Evolutionary conservation across 2,113 vertebrate species (phyloP).

Genomic region (Ailurus styani): DNA sequence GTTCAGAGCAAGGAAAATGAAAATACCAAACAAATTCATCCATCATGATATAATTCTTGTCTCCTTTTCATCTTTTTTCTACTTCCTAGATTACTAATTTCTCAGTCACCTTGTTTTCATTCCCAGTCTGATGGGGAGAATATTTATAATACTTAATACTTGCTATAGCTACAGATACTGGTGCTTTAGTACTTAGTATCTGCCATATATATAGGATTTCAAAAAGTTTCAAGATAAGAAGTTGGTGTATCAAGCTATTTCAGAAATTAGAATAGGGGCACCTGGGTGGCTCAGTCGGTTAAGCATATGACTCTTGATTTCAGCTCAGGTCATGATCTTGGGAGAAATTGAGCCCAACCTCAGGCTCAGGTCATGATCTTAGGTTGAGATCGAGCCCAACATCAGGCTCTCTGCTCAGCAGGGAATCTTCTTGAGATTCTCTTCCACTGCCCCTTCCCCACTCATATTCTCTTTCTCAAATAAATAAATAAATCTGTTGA

Average conservation of each 20-base stretch:
- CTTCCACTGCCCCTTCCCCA: background rate
- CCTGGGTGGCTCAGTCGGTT: background rate
- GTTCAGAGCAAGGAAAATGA: constrained; percentile 31
- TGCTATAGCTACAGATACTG: background rate
- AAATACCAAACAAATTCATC: constrained; percentile 46
- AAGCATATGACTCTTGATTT: background rate
- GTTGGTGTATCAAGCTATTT: background rate
- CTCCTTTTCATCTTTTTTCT: background rate
- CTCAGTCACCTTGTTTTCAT: background rate
- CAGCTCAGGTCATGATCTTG: background rate
- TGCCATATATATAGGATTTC: background rate
- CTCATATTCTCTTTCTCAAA: background rate
- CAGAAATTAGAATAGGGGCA: background rate
- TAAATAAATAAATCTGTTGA: background rate
- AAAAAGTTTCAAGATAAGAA: background rate
- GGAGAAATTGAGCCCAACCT: background rate
- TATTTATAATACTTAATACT: constrained; percentile 7
- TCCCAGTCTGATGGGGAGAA: background rate
- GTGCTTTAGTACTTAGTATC: background rate
- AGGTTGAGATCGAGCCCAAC: background rate
- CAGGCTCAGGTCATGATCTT: background rate
- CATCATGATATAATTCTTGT: constrained; percentile 2
- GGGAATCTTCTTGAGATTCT: background rate
- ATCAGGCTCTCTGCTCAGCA: background rate
- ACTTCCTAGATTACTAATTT: background rate